Conservation (phyloP, 1,140 invertebrate genomes). For the Sycophila sp. region DNA sequence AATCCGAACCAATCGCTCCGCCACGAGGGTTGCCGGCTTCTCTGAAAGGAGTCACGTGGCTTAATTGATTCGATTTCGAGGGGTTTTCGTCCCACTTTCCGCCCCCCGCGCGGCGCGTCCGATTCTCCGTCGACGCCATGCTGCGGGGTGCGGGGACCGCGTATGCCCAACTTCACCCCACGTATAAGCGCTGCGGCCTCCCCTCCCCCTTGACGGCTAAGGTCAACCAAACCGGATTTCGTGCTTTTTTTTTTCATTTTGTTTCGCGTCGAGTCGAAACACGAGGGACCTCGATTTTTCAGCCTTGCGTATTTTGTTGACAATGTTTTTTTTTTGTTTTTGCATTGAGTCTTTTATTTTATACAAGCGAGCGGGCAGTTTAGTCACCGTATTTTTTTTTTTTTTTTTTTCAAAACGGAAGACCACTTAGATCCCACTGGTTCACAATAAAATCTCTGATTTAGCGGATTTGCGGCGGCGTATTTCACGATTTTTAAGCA, state of each 20-base stretch:
- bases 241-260: conserved; percentile 21
- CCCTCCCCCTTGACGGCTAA: not conserved
- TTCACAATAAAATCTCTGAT: no score
- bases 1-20: not conserved
- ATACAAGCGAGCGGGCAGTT: no score
- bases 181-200: not conserved
- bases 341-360: no score
- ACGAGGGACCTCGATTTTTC: not conserved
- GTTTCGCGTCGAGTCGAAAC: not conserved
- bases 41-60: conserved; percentile 32
- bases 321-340: no score
- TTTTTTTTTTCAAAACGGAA: no score
- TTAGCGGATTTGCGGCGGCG: no score
- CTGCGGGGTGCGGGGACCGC: no score
- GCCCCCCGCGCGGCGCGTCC: not conserved
- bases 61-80: conserved; percentile 40
- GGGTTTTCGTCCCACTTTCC: conserved; percentile 35
- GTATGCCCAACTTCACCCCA: not conserved
- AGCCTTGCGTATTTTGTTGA: conserved; percentile 7
- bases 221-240: conserved; percentile 32
- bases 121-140: conserved; percentile 6
- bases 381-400: no score
- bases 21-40: not conserved
- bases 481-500: no score
- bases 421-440: no score